phyloP scores from a whole-genome alignment of 2,113 vertebrate genomes.

The Halichoerus grypus region DNA sequence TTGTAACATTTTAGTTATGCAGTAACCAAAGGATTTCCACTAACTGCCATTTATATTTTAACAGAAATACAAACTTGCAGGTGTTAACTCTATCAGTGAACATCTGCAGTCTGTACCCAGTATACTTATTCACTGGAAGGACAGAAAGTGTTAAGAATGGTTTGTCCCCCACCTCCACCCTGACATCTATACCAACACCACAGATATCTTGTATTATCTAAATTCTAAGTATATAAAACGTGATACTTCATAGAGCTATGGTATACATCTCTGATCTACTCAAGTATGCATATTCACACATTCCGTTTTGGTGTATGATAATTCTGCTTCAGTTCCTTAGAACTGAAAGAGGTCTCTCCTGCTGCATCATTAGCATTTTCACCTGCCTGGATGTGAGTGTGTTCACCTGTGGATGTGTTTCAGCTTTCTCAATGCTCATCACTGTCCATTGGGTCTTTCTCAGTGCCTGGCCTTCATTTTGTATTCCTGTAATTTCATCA shows the following conservation, averaged over 20 bases:
- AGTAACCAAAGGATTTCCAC: background rate
- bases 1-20: background rate
- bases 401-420: background rate
- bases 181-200: background rate
- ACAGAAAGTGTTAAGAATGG: background rate
- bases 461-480: slow-evolving; percentile 23
- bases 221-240: background rate
- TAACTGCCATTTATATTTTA: background rate
- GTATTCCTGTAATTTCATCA: background rate
- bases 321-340: background rate
- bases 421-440: background rate
- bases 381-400: background rate
- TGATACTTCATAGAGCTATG: background rate
- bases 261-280: background rate
- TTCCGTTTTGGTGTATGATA: background rate
- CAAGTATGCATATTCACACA: background rate
- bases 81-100: background rate
- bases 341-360: background rate
- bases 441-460: background rate
- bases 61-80: background rate
- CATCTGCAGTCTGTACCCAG: background rate
- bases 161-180: background rate
- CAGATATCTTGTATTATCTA: background rate
- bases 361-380: background rate
- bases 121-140: background rate